Conservation (phyloP, 2,888 invertebrate species). For the Sisyra nigra region DNA sequence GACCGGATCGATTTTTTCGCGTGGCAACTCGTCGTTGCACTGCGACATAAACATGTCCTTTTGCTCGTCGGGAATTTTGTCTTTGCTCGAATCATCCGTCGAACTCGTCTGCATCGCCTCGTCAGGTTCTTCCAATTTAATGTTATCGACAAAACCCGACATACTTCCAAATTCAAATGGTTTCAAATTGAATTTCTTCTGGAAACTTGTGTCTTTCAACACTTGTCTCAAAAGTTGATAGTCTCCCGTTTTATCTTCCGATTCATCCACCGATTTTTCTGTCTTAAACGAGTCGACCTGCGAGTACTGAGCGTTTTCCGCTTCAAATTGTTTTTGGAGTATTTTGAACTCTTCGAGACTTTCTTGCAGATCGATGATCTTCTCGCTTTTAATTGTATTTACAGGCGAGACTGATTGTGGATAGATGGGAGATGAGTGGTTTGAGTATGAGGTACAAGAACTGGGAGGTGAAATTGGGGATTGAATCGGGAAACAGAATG, state of each 20-base stretch:
- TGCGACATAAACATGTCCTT: slow-evolving; percentile 28
- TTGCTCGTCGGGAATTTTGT: slow-evolving; percentile 13
- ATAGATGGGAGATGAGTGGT: slow-evolving; percentile 32
- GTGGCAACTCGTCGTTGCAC: slow-evolving; percentile 38
- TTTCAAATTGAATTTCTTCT: slow-evolving; percentile 65
- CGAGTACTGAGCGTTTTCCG: not conserved
- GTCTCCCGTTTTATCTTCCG: slow-evolving; percentile 32
- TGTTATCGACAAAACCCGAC: slow-evolving; percentile 29
- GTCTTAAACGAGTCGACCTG: slow-evolving; percentile 17
- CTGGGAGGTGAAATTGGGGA: slow-evolving; percentile 40
- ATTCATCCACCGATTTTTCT: not conserved
- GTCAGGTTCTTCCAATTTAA: slow-evolving; percentile 54
- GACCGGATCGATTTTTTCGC: slow-evolving; percentile 68
- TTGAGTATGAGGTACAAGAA: slow-evolving; percentile 36
- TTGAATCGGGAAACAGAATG: slow-evolving; percentile 30
- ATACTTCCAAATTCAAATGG: slow-evolving; percentile 49
- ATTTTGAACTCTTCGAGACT: slow-evolving; percentile 39
- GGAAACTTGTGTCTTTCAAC: slow-evolving; percentile 69
- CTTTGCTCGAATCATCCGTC: not conserved
- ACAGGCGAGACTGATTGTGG: slow-evolving; percentile 18
- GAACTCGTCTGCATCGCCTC: slow-evolving; percentile 13
- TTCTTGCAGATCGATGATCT: slow-evolving; percentile 43
- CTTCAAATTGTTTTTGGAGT: slow-evolving; percentile 24
- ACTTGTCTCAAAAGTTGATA: slow-evolving; percentile 68
- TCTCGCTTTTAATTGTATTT: slow-evolving; percentile 34